Base-by-base conservation (phyloP, 2,113 vertebrate genomes). In the Elanoides forficatus region DNA sequence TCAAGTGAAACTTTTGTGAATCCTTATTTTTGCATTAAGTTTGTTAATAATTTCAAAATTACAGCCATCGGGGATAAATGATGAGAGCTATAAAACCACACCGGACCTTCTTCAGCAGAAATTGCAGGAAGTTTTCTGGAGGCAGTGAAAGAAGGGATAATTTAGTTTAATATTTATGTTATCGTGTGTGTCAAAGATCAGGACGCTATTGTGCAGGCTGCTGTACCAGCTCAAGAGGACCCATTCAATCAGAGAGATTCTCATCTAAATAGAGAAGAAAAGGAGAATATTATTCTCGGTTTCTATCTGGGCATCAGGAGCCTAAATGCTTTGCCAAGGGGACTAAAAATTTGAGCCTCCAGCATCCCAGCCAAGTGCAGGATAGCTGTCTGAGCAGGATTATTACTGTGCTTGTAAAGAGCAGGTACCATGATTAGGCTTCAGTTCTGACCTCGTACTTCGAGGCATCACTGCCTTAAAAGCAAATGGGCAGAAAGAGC, bases 341-440 rank as follows among this genome's bases (percentile, higher is more conserved):
- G 66, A 8, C 22, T 15, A 1, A 45, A 78, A 62, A 42, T 8
- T 0, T 5, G 67, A 78, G 13, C 4, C 5, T 53, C 18, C 60
- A 21, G 50, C n/a, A 12, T 34, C 21, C 40, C 58, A 20, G 30
- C 19, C 47, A 27, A 23, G 30, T 2, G 42, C 47, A 7, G 1
- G 55, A 13, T 8, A 25, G 30, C 52, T 29, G 25, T 29, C 53
- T 13, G 70, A 48, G 58, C 18, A 18, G 71, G 71, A 6, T 53
- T 30, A 15, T 23, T 14, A 1, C 15, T 11, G n/a, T 22, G 20
- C 32, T 26, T 17, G 20, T 27, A 16, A n/a, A 11, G 12, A 76
- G 63, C 40, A 25, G 62, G 55, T 30, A 6, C 67, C 38, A 2
- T 1, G 1, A 1, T 17, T 3, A 14, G 43, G 4, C 22, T 3